Percentiles rank a stretch among this genome's conserved stretches.
phyloP scores from a whole-genome alignment of 2,888 invertebrate genomes.

The Tryphoninae sp. region DNA sequence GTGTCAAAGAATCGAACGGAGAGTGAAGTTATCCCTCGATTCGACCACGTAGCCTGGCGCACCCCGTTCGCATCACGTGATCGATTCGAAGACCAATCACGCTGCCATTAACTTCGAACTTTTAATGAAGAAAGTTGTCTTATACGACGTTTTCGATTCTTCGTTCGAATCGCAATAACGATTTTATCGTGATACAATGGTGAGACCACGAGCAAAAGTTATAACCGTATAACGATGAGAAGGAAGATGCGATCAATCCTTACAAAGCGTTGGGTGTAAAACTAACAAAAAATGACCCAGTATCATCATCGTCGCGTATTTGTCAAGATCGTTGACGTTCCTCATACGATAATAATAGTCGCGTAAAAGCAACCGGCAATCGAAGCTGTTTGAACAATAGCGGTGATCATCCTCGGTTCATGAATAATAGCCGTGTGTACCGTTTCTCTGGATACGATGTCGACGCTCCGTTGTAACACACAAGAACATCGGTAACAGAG shows the following conservation, averaged over 20 bases:
- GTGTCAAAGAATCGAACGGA: slow-evolving; percentile 7
- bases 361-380: slow-evolving; percentile 35
- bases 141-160: too few relatives aligned
- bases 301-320: neutral
- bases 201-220: too few relatives aligned
- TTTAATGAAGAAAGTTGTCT: neutral
- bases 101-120: neutral
- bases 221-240: too few relatives aligned
- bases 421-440: slow-evolving; percentile 34
- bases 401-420: slow-evolving; percentile 42
- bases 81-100: slow-evolving; percentile 15
- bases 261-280: too few relatives aligned
- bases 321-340: neutral
- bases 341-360: slow-evolving; percentile 32
- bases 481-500: slow-evolving; percentile 34
- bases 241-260: too few relatives aligned
- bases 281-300: too few relatives aligned
- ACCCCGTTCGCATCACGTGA: neutral
- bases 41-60: neutral
- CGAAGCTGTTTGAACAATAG: slow-evolving; percentile 52
- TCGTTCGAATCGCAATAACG: too few relatives aligned
- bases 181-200: too few relatives aligned
- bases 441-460: slow-evolving; percentile 11
- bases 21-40: neutral
- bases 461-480: slow-evolving; percentile 45